Conservation (phyloP, 2,113 vertebrate genomes). For the Siniperca chuatsi region DNA sequence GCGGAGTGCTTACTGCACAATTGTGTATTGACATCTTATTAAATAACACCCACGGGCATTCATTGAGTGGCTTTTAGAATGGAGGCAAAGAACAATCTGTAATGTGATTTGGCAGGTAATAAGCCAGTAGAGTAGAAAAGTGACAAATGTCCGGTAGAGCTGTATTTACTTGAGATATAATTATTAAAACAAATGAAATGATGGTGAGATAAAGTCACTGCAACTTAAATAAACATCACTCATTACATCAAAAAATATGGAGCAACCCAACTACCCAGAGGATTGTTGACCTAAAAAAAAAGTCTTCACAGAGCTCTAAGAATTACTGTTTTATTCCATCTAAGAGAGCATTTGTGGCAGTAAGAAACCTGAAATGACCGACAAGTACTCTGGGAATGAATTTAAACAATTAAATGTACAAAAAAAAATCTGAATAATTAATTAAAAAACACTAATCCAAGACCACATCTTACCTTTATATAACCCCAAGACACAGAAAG, state of each 20-base stretch:
- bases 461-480: constrained; percentile 93
- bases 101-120: not conserved
- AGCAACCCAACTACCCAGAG: not conserved
- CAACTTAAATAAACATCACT: not conserved
- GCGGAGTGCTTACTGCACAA: constrained; percentile 48
- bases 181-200: not conserved
- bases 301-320: not conserved
- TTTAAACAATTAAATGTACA: constrained; percentile 8
- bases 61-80: constrained; percentile 44
- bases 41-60: constrained; percentile 42
- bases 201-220: not conserved
- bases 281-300: constrained; percentile 28
- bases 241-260: constrained; percentile 2
- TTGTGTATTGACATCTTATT: constrained; percentile 42
- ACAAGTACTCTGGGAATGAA: not conserved
- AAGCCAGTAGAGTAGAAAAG: not conserved
- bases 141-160: not conserved
- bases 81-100: constrained; percentile 25
- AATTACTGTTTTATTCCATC: not conserved
- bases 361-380: not conserved
- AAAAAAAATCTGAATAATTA: not conserved
- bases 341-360: not conserved
- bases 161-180: not conserved
- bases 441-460: not conserved
- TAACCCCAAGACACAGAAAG: constrained; percentile 98